Evolutionary conservation across 2,888 invertebrate genomes (phyloP).

Genomic region (Tanypteryx hageni): DNA sequence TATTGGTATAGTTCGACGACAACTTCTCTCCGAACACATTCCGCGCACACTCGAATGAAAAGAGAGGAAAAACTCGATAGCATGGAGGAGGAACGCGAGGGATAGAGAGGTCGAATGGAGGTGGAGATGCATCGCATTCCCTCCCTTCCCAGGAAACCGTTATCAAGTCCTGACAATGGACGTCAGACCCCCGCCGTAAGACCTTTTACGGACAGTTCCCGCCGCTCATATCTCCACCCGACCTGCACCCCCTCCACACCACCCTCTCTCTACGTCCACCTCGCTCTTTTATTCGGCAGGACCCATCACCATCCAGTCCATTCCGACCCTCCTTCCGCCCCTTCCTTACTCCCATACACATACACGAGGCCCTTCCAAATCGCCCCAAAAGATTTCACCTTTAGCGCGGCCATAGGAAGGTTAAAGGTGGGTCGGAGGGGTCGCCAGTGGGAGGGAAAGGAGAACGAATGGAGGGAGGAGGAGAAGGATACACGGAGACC

Average conservation of each 20-base stretch:
- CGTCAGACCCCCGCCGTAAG: neutral
- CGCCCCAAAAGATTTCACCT: constrained; percentile 39
- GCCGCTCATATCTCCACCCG: constrained; percentile 7
- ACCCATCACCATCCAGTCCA: constrained; percentile 17
- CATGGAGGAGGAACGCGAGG: no score
- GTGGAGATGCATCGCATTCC: neutral
- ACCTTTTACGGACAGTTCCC: constrained; percentile 23
- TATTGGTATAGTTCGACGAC: neutral
- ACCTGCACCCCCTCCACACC: no score
- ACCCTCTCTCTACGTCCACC: no score
- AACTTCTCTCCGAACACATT: neutral
- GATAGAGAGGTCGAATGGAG: no score
- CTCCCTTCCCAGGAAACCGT: neutral
- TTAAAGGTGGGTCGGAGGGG: constrained; percentile 25
- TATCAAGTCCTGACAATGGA: constrained; percentile 4
- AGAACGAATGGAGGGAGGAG: neutral
- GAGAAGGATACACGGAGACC: neutral
- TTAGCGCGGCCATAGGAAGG: constrained; percentile 26
- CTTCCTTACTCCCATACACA: neutral
- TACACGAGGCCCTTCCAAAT: neutral
- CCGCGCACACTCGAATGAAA: neutral
- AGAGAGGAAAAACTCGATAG: neutral
- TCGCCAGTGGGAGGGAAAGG: neutral
- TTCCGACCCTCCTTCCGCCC: neutral
- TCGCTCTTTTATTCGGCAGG: neutral